Evolutionary conservation across 1,140 invertebrate genomes (phyloP).

Genomic region (Geopemphigus sp.): DNA sequence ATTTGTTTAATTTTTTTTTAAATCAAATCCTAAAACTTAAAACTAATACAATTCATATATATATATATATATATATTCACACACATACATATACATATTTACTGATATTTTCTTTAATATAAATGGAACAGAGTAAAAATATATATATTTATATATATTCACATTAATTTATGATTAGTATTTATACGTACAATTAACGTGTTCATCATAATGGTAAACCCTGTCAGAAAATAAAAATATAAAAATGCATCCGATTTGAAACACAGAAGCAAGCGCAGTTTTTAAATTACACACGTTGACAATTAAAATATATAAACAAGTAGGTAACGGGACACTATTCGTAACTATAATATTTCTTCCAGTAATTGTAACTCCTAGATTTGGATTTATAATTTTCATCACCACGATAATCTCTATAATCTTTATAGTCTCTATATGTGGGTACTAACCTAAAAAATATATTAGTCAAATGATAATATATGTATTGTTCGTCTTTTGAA

Average conservation of each 20-base stretch:
- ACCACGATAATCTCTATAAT: conserved; percentile 26
- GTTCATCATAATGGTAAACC: conserved; percentile 2
- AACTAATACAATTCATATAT: not conserved
- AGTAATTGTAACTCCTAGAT: conserved; percentile 32
- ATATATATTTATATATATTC: not conserved
- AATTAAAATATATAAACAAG: not conserved
- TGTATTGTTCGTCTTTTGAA: not conserved
- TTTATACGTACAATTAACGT: not conserved
- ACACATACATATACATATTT: too few relatives aligned
- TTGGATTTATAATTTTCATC: conserved; percentile 42
- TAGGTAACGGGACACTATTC: not conserved
- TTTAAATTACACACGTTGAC: not conserved
- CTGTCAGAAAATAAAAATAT: not conserved
- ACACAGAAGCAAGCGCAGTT: not conserved
- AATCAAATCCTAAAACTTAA: not conserved
- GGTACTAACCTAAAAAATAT: conserved; percentile 32
- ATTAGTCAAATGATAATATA: not conserved
- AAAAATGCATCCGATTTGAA: not conserved
- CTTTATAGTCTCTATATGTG: conserved; percentile 33
- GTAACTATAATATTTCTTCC: conserved; percentile 32
- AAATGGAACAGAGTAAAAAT: not conserved
- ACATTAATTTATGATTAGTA: not conserved
- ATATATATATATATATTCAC: too few relatives aligned
- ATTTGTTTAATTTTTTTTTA: not conserved
- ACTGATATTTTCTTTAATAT: not conserved